Conservation (phyloP, 2,113 vertebrate species). For the Phylloscopus trochilus region DNA sequence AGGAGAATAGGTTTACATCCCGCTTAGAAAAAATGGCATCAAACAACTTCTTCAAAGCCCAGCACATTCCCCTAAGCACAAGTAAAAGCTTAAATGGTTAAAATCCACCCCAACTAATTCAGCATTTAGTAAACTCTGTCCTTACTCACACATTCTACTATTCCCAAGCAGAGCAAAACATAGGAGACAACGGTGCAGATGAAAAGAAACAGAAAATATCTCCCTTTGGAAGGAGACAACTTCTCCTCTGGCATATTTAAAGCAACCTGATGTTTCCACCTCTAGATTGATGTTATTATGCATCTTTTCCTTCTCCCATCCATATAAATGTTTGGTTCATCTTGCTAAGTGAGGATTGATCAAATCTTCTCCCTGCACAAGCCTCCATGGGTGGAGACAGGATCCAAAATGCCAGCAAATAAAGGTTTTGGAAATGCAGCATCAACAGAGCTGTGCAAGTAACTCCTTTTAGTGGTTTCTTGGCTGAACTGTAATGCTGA, state of each 20-base stretch:
- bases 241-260: not conserved
- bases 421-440: not conserved
- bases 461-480: not conserved
- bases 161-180: conserved; percentile 33
- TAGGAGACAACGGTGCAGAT: conserved; percentile 14
- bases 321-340: not conserved
- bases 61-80: not conserved
- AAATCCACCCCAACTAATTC: conserved; percentile 2
- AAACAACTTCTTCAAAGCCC: conserved; percentile 46
- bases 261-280: not conserved
- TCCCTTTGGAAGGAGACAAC: not conserved
- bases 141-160: conserved; percentile 45
- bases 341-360: not conserved
- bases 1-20: conserved; percentile 6
- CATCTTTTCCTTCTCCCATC: not conserved
- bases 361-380: not conserved
- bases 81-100: conserved; percentile 24
- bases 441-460: not conserved
- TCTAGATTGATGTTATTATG: not conserved
- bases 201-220: conserved; percentile 59
- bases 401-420: not conserved
- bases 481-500: not conserved
- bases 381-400: not conserved
- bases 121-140: conserved; percentile 38
- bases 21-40: not conserved